Conservation (phyloP, 2,113 vertebrate species). For the Mungos mungo region DNA sequence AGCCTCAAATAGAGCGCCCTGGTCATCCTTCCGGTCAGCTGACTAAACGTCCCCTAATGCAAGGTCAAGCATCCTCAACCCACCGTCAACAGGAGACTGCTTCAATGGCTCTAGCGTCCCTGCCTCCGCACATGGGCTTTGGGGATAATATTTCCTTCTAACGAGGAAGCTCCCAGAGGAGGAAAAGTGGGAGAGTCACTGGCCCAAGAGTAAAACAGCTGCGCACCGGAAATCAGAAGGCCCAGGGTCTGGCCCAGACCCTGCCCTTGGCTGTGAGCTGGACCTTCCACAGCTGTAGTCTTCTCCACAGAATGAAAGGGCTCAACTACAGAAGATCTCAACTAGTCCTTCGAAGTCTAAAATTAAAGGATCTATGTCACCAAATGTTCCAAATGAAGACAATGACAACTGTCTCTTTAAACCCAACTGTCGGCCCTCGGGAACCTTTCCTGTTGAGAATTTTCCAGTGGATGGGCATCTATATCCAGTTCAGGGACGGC, state of each 20-base stretch:
- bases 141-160: neutral
- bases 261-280: neutral
- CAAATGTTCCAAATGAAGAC: conserved; percentile 48
- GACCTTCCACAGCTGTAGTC: neutral
- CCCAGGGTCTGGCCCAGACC: neutral
- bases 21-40: neutral
- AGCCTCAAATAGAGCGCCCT: neutral
- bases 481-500: conserved; percentile 4
- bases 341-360: neutral
- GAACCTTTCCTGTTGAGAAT: neutral
- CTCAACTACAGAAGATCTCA: neutral
- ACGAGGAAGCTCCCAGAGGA: neutral
- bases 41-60: neutral
- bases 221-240: neutral
- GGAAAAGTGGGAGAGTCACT: neutral
- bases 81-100: neutral
- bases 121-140: neutral
- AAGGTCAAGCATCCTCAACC: neutral
- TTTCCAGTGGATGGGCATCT: conserved; percentile 26
- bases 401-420: conserved; percentile 33
- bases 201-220: neutral
- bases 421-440: neutral
- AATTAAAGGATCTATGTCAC: neutral
- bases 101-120: neutral
- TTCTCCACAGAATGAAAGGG: neutral